phyloP scores from a whole-genome alignment of 2,797 vertebrate genomes.

The Kryptolebias ocellatus region DNA sequence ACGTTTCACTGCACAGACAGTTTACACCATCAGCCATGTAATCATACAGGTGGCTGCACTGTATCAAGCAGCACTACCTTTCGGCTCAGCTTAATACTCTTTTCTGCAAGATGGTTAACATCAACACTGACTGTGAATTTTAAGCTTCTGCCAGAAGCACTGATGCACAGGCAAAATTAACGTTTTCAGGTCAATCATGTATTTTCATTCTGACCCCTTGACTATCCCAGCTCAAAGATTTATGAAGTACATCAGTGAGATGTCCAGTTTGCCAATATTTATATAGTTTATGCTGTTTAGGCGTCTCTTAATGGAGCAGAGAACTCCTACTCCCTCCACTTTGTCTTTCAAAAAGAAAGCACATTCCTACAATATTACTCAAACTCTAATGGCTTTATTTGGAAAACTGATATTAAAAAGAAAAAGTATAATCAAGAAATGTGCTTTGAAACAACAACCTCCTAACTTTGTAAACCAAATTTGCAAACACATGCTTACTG shows the following conservation, averaged over 20 bases:
- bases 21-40: conserved; percentile 33
- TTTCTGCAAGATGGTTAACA: conserved; percentile 69
- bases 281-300: conserved; percentile 54
- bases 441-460: not conserved
- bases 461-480: conserved; percentile 18
- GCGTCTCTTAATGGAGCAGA: conserved; percentile 69
- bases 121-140: conserved; percentile 65
- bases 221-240: conserved; percentile 60
- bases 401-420: not conserved
- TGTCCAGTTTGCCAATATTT: conserved; percentile 69
- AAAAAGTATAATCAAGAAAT: not conserved
- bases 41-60: conserved; percentile 64
- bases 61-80: conserved; percentile 46
- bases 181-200: conserved; percentile 55
- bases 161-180: conserved; percentile 61
- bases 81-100: conserved; percentile 53
- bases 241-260: conserved; percentile 61
- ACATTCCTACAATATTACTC: conserved; percentile 70
- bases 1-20: conserved; percentile 35
- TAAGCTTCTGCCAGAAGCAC: conserved; percentile 55
- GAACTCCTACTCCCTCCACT: conserved; percentile 62
- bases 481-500: not conserved
- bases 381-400: conserved; percentile 54
- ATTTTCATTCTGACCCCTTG: conserved; percentile 63
- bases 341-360: conserved; percentile 65